phyloP scores from a whole-genome alignment of 2,113 vertebrate species.

The Scophthalmus maximus region DNA sequence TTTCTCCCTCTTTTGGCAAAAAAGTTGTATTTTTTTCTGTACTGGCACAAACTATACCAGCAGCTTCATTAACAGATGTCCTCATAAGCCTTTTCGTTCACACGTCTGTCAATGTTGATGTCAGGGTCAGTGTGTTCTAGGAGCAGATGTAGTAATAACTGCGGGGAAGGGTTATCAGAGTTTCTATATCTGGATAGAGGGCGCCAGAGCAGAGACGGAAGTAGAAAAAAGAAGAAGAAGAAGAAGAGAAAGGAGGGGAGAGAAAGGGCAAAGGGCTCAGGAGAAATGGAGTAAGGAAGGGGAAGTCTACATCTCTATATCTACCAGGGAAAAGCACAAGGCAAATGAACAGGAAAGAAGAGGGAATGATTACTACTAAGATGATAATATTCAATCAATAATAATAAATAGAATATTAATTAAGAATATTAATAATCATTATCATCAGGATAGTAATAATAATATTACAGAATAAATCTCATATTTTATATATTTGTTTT shows the following conservation, averaged over 20 bases:
- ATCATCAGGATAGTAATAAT: constrained; percentile 88
- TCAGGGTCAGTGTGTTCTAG: constrained; percentile 61
- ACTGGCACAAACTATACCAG: constrained; percentile 62
- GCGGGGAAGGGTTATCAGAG: constrained; percentile 51
- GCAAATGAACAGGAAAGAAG: constrained; percentile 91
- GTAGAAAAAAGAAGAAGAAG: constrained; percentile 11
- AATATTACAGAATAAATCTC: constrained; percentile 99
- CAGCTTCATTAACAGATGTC: constrained; percentile 47
- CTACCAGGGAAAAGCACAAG: constrained; percentile 95
- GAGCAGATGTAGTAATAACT: constrained; percentile 84
- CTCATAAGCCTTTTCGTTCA: constrained; percentile 37
- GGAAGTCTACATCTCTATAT: constrained; percentile 77
- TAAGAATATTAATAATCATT: constrained; percentile 81
- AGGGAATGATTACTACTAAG: constrained; percentile 92
- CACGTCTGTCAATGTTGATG: constrained; percentile 46
- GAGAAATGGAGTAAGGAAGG: constrained; percentile 35
- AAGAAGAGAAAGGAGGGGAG: constrained; percentile 6
- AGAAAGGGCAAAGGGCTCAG: not conserved
- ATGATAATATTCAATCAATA: constrained; percentile 78
- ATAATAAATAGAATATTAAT: constrained; percentile 81
- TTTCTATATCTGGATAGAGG: constrained; percentile 43
- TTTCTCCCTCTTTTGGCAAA: constrained; percentile 39
- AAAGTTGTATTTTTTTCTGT: constrained; percentile 35
- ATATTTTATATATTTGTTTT: constrained; percentile 77
- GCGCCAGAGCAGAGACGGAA: constrained; percentile 44